Percentiles rank a stretch among this genome's conserved stretches.
Conservation (phyloP, 2,888 invertebrate species). For the Sarcophaga variegata region DNA sequence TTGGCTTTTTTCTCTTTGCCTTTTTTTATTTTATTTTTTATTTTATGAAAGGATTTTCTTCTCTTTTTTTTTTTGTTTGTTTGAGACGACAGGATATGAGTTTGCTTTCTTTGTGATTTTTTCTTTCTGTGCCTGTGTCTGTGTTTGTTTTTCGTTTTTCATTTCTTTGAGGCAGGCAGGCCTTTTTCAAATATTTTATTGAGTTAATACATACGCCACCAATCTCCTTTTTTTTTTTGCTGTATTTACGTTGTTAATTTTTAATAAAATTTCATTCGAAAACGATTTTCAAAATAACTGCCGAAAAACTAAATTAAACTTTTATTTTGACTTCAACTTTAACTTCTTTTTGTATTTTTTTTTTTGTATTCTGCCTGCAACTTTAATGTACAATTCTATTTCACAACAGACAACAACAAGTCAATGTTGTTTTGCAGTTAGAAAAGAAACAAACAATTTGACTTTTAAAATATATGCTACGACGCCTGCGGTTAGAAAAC, state of each 20-base stretch:
- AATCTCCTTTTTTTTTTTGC: not conserved
- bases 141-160: not conserved
- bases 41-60: not conserved
- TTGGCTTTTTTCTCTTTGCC: not conserved
- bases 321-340: too few species aligned
- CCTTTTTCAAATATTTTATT: not conserved
- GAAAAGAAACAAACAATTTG: not conserved
- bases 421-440: not conserved
- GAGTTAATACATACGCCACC: not conserved
- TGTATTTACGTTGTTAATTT: constrained; percentile 24
- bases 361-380: too few species aligned
- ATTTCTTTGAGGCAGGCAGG: not conserved
- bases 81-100: constrained; percentile 20
- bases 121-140: not conserved
- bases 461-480: not conserved
- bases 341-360: too few species aligned
- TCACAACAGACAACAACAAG: too few species aligned
- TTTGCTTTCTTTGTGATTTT: not conserved
- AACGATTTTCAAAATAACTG: constrained; percentile 6
- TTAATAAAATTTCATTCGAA: not conserved
- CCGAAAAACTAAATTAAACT: not conserved
- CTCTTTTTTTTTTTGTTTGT: too few species aligned
- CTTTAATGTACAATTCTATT: too few species aligned
- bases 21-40: not conserved
- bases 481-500: not conserved